A percentile compares a stretch with the other conserved stretches of the same genome.
These are phyloP conservation scores for Brachionus sp. DNA, from an alignment of 1,140 invertebrate genomes.

Conservation along the genomic window DNA sequence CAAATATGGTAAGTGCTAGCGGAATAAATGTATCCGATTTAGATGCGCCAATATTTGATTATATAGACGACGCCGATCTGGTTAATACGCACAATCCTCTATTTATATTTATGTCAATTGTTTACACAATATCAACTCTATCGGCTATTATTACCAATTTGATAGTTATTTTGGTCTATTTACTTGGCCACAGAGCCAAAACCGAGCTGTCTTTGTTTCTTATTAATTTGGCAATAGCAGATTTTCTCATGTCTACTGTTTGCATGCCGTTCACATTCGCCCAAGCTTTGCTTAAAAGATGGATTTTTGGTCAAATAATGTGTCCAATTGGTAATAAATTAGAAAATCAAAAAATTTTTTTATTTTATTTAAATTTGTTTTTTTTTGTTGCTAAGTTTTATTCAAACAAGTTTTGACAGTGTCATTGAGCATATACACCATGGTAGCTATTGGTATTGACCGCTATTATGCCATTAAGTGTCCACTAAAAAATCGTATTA, in stretches of 20 bases:
- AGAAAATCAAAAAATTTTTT: neutral
- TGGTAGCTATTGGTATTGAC: slow-evolving; percentile 44
- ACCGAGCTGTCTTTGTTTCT: slow-evolving; percentile 37
- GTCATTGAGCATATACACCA: slow-evolving; percentile 41
- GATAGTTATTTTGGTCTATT: slow-evolving; percentile 27
- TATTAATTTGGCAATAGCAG: slow-evolving; percentile 31
- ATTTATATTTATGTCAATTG: slow-evolving; percentile 38
- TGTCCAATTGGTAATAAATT: slow-evolving; percentile 32
- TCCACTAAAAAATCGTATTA: slow-evolving; percentile 33
- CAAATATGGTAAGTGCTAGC: neutral
- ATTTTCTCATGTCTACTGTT: slow-evolving; percentile 45
- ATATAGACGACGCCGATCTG: neutral
- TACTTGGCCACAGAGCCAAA: slow-evolving; percentile 22
- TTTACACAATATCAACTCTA: slow-evolving; percentile 43
- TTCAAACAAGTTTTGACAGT: slow-evolving; percentile 44
- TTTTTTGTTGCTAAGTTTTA: neutral
- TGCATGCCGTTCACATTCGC: slow-evolving; percentile 45
- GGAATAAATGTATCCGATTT: neutral
- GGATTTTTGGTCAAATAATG: slow-evolving; percentile 43
- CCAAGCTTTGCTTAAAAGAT: slow-evolving; percentile 37
- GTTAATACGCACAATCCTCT: slow-evolving; percentile 13
- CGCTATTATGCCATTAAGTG: slow-evolving; percentile 35
- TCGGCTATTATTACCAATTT: slow-evolving; percentile 41
- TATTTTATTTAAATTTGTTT: neutral
- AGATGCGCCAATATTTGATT: neutral